Evolutionary conservation across 35 echinoderm and acorn worm genomes (phyloP), one percentile per base, ranked within the genome.

Genomic region (Diadema setosum): DNA sequence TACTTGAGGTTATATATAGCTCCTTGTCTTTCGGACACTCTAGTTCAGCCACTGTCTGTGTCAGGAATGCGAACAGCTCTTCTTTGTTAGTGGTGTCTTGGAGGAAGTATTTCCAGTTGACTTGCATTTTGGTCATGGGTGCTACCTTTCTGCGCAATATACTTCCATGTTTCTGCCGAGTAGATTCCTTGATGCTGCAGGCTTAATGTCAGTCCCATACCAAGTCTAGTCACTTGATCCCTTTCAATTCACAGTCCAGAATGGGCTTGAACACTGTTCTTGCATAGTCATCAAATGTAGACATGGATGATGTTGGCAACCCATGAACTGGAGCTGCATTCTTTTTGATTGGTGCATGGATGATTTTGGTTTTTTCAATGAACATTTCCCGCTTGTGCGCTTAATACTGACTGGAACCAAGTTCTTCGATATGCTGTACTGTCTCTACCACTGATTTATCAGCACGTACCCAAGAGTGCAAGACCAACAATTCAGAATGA

Each of bases 21-120:
- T 3, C 65, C 65, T 70, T 3, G 33, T 29, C 65, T 29, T 3
- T 2, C 41, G 45, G n/a, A 32, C 34, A 64, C 15, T 57, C 39
- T 65, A 7, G 6, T 61, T 74, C 26, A 61, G 35, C 87, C 21
- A 55, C 39, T 42, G 42, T 32, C 23, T 48, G 5, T 0, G 52
- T 48, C 39, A 84, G 81, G 30, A 89, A 82, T 35, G 42, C 44
- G 42, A 90, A 90, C 23, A 90, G 63, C 34, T 84, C 81, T 84
- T 90, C 40, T 40, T 90, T 90, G 43, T 90, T 84, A 12, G 39
- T 84, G 11, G 37, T 29, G 24, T 70, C 88, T 20, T 42, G 87
- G 15, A 89, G 44, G 52, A 89, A 89, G 70, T 44, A 21, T 34
- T 9, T 46, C 56, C 56, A 89, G 34, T 89, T 82, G 7, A 18